Evolutionary conservation across 2,113 vertebrate species (phyloP).

Genomic region (Indri indri): DNA sequence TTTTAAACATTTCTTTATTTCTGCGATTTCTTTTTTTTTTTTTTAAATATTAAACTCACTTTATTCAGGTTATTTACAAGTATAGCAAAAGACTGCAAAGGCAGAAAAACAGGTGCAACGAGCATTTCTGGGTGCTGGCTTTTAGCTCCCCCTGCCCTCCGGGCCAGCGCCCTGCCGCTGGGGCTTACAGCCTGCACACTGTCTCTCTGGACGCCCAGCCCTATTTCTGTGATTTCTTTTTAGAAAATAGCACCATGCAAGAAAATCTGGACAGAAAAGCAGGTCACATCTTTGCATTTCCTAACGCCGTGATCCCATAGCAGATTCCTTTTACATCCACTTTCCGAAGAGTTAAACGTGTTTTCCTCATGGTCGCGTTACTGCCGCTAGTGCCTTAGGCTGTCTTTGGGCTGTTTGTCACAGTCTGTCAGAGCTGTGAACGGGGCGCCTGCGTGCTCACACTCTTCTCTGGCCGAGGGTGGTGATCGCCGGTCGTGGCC

Average conservation of each 20-base stretch:
- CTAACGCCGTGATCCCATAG: neutral
- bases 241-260: neutral
- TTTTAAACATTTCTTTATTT: neutral
- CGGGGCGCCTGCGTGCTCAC: no score
- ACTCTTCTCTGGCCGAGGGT: neutral
- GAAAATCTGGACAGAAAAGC: neutral
- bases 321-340: neutral
- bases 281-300: neutral
- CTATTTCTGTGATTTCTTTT: neutral
- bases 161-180: no score
- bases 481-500: no score
- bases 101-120: no score
- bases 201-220: no score
- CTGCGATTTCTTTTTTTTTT: no score
- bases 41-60: no score
- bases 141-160: no score
- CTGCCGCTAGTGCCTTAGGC: neutral
- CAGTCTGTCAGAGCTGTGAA: neutral
- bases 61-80: no score
- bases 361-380: neutral
- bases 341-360: neutral
- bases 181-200: no score
- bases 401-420: neutral
- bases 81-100: no score
- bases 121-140: no score